phyloP scores from a whole-genome alignment of 1,140 invertebrate genomes.

The Atta colombica region DNA sequence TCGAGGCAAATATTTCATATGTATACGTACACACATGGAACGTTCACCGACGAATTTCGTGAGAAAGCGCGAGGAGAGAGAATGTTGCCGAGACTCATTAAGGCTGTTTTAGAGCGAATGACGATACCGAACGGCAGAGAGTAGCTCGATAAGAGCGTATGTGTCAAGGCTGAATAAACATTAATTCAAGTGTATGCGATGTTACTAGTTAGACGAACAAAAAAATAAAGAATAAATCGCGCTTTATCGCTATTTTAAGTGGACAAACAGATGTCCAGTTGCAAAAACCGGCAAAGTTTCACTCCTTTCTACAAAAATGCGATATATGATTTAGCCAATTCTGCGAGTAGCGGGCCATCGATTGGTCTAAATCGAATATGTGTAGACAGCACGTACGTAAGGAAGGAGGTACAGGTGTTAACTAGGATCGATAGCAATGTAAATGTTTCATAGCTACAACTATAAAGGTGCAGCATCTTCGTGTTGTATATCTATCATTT shows the following conservation, averaged over 20 bases:
- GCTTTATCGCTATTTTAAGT: conserved; percentile 23
- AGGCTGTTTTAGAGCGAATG: conserved; percentile 61
- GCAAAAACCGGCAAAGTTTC: conserved; percentile 6
- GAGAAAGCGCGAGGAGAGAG: conserved; percentile 59
- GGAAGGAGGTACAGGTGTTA: conserved; percentile 22
- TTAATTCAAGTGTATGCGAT: conserved; percentile 56
- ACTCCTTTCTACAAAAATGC: background rate
- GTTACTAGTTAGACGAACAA: background rate
- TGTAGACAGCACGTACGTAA: background rate
- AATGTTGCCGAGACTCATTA: conserved; percentile 58
- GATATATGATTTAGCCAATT: conserved; percentile 37
- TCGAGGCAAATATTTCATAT: conserved; percentile 7
- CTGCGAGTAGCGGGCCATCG: conserved; percentile 28
- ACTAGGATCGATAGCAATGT: conserved; percentile 41
- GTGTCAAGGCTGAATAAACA: conserved; percentile 73
- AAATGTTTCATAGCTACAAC: conserved; percentile 52
- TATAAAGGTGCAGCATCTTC: conserved; percentile 23
- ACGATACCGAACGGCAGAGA: conserved; percentile 58
- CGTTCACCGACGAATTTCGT: conserved; percentile 55
- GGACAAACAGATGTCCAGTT: conserved; percentile 20
- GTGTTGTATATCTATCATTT: background rate
- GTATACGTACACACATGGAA: background rate
- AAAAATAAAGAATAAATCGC: conserved; percentile 20
- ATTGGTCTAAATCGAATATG: conserved; percentile 3
- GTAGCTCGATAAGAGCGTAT: conserved; percentile 62